Evolutionary conservation across 2,113 vertebrate genomes (phyloP), one percentile per base, ranked within the genome.

Genomic region (Anarhynchus alexandrinus): DNA sequence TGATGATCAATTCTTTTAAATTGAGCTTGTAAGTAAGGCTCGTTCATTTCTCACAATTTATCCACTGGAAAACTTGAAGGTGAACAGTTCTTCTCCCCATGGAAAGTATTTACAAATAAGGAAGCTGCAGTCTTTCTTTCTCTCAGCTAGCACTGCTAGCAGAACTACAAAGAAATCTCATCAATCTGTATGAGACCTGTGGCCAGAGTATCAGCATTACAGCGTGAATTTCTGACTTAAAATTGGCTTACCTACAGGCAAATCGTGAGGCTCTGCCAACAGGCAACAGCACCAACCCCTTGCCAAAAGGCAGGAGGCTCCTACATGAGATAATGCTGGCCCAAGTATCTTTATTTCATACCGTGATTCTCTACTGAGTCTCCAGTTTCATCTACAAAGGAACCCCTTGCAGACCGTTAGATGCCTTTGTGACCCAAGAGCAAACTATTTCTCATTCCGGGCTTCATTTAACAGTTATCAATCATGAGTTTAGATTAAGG

Each of bases 1-100:
- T 94, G 45, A 51, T 74, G 36, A 81, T 93, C 54, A 80, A 4
- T 85, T 88, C 34, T 96, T 96, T 90, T 74, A 94, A 92, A 97
- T 58, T 87, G 74, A 82, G 26, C 14, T 82, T 70, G 38, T 81
- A 84, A 66, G 54, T 64, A 62, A 70, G n/a, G 79, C 43, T 76
- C 42, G 34, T 55, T 92, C 69, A 77, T 90, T 96, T 91, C 90
- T 15, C 34, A 74, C 47, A 58, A 12, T 43, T 29, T 88, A 20
- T 71, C 47, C 55, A 61, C n/a, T 87, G 55, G 19, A 86, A 95
- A 79, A 77, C 64, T 69, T 69, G 36, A 88, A 58, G 16, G 62
- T 85, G 45, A 88, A 49, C 19, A 38, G 55, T 86, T 17, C n/a
- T 69, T 70, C n/a, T 94, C 82, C 34, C 42, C 65, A 0, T 69